Evolutionary conservation across 2,888 invertebrate species (phyloP).

Genomic region (Cremastinae sp.): DNA sequence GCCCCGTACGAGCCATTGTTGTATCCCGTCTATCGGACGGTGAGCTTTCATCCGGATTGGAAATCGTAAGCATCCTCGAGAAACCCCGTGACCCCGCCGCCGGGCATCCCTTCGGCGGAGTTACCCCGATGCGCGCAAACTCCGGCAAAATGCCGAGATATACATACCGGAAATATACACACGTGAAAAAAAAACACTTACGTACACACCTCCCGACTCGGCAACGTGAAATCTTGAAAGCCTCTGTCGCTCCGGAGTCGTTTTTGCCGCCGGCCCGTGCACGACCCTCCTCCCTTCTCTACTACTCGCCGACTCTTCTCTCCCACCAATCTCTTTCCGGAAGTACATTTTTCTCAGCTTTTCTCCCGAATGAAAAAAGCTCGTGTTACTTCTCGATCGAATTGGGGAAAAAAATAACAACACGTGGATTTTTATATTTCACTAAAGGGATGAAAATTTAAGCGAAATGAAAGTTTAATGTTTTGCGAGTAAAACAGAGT

Average conservation of each 20-base stretch:
- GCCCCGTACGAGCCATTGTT: slow-evolving; percentile 51
- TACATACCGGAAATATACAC: slow-evolving; percentile 24
- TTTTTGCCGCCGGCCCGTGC: slow-evolving; percentile 5
- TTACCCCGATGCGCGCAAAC: background rate
- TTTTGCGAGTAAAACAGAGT: too few species aligned
- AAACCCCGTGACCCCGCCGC: slow-evolving; percentile 36
- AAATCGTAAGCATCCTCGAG: slow-evolving; percentile 58
- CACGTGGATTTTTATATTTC: background rate
- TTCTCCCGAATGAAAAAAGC: slow-evolving; percentile 48
- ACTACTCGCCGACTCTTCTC: slow-evolving; percentile 20
- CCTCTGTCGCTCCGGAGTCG: slow-evolving; percentile 18
- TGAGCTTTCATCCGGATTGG: slow-evolving; percentile 60
- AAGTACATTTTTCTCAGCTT: slow-evolving; percentile 23
- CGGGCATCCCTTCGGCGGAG: slow-evolving; percentile 9
- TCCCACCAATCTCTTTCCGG: slow-evolving; percentile 43
- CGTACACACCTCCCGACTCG: background rate
- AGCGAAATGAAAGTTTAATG: too few species aligned
- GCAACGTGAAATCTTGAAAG: slow-evolving; percentile 15
- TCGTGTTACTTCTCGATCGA: slow-evolving; percentile 47
- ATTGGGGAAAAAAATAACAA: slow-evolving; percentile 1
- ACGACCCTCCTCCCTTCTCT: slow-evolving; percentile 10
- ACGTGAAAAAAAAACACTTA: slow-evolving; percentile 4
- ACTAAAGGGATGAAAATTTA: too few species aligned
- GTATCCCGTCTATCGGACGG: slow-evolving; percentile 42
- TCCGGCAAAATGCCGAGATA: too few species aligned